Evolutionary conservation across 1,140 invertebrate species (phyloP).

Genomic region (Drosophila auraria): DNA sequence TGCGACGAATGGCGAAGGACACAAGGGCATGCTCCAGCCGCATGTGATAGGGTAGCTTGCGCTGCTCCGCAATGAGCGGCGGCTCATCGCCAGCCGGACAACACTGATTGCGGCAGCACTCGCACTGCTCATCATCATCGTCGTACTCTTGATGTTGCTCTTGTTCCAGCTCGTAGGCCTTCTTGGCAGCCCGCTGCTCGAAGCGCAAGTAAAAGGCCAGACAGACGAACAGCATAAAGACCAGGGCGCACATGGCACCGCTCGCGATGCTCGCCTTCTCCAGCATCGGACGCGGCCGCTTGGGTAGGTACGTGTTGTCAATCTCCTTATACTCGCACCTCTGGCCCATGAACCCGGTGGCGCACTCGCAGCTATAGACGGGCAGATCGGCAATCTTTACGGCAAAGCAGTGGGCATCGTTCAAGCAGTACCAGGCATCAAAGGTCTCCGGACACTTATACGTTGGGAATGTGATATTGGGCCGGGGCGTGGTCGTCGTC

Average conservation of each 20-base stretch:
- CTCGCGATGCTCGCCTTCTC: conserved; percentile 96
- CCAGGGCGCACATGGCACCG: conserved; percentile 94
- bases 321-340: conserved; percentile 97
- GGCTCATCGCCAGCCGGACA: conserved; percentile 55
- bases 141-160: conserved; percentile 43
- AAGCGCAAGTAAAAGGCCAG: conserved; percentile 92
- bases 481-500: conserved; percentile 88
- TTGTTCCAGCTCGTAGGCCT: conserved; percentile 86
- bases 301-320: conserved; percentile 94
- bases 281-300: conserved; percentile 92
- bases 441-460: conserved; percentile 96
- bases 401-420: conserved; percentile 96
- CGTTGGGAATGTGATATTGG: conserved; percentile 97
- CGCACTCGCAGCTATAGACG: conserved; percentile 97
- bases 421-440: conserved; percentile 97
- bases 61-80: conserved; percentile 42
- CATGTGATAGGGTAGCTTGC: conserved; percentile 69
- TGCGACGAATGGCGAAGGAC: conserved; percentile 74
- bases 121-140: conserved; percentile 51
- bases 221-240: conserved; percentile 94
- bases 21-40: conserved; percentile 74
- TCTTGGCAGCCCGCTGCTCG: conserved; percentile 87
- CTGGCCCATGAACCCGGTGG: conserved; percentile 96
- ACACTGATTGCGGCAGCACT: conserved; percentile 63
- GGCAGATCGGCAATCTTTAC: conserved; percentile 96